Evolutionary conservation across 2,797 vertebrate species (phyloP).

Genomic region (Macrochelys suwanniensis): DNA sequence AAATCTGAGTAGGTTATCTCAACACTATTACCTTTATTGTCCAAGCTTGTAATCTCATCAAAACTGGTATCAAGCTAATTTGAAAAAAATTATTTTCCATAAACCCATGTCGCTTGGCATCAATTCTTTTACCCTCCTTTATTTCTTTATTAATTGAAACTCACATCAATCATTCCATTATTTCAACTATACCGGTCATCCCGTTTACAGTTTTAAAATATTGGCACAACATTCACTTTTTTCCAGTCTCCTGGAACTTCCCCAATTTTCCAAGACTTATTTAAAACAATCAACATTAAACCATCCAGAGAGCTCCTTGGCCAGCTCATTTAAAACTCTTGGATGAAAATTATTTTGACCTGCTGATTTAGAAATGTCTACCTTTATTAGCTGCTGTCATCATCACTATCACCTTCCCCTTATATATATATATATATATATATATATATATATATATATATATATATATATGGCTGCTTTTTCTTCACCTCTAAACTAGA

Average conservation of each 20-base stretch:
- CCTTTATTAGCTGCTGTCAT: not conserved
- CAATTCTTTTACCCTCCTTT: not conserved
- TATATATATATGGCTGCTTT: no score
- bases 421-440: no score
- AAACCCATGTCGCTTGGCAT: not conserved
- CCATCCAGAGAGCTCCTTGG: not conserved
- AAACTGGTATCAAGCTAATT: not conserved
- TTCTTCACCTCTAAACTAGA: no score
- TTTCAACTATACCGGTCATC: not conserved
- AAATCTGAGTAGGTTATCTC: not conserved
- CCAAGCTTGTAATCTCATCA: not conserved
- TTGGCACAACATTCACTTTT: not conserved
- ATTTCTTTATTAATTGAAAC: not conserved
- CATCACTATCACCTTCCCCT: not conserved
- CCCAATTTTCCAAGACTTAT: not conserved
- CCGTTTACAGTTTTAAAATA: not conserved
- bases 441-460: no score
- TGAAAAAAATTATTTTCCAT: not conserved
- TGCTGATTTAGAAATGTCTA: not conserved
- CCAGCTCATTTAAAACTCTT: not conserved
- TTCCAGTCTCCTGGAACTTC: not conserved
- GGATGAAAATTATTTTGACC: not conserved
- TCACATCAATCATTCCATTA: not conserved
- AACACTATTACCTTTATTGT: not conserved
- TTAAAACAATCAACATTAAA: not conserved